Evolutionary conservation across 1,140 invertebrate genomes (phyloP), one percentile per base, ranked within the genome.

Genomic region (Eupeodes corollae): DNA sequence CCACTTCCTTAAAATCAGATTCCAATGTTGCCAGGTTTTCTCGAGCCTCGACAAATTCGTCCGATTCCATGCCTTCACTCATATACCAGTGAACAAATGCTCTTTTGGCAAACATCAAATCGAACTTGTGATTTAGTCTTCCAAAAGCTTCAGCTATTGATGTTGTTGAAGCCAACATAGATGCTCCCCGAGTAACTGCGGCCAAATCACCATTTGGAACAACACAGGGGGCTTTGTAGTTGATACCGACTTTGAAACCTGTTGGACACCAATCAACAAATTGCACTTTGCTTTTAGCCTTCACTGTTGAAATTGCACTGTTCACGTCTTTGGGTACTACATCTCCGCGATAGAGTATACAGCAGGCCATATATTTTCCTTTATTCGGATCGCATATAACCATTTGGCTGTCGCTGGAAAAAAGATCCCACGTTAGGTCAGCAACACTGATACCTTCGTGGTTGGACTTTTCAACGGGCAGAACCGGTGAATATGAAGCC

Each of bases 361-460:
- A 76, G 70, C 83, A 83, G 46, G 82, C 82, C 83, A 88, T 86
- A 67, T 81, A 82, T 59, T 80, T 80, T 42, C 79, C 79, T 44
- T 76, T 67, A 26, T 75, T 69, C 12, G 79, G 79, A 57, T 83
- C 77, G 52, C 80, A 83, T 66, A 80, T 80, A 34, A 82, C 79
- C 78, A 83, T 81, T 64, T 82, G 79, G 57, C 80, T 82, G 47
- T 72, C 71, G 5, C 77, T 73, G 60, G 81, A 77, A 60, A 82
- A 82, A 53, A 79, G 73, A 45, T 79, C 76, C 26, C 74, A 68
- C 1, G 79, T 81, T 50, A 89, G 86, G 61, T 88, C 84, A 5
- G 78, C 74, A 5, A 82, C 78, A 3, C 76, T 74, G 54, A 81
- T 68, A 49, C 71, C 73, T 56, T 82, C 79, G 62, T 82, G 81